Conservation (phyloP, 2,797 vertebrate genomes). For the Florisuga fusca region DNA sequence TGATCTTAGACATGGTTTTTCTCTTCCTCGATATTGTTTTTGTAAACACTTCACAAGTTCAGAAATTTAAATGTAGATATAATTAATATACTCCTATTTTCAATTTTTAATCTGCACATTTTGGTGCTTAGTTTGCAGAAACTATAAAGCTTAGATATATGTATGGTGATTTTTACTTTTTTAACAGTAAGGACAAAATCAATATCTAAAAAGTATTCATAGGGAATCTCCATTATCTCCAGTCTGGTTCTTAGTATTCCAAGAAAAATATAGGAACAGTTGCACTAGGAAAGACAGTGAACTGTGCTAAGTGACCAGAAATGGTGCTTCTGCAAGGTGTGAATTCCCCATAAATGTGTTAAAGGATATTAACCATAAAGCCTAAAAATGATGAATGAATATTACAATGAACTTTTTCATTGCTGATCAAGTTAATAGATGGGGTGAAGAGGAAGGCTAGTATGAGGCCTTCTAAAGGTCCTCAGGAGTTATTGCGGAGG, state of each 20-base stretch:
- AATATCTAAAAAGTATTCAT: background rate
- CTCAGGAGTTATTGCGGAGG: conserved; percentile 10
- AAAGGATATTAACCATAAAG: conserved; percentile 44
- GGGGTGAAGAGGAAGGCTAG: conserved; percentile 7
- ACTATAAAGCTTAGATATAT: background rate
- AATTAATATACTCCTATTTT: background rate
- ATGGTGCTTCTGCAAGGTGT: background rate
- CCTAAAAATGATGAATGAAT: conserved; percentile 55
- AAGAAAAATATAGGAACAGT: background rate
- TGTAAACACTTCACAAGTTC: background rate
- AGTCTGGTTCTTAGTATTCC: background rate
- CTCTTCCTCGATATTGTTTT: background rate
- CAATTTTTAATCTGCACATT: background rate
- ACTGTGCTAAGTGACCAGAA: conserved; percentile 28
- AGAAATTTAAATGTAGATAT: background rate
- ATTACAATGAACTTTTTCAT: conserved; percentile 53
- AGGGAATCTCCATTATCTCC: background rate
- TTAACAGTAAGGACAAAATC: background rate
- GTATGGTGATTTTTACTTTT: background rate
- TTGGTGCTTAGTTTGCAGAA: background rate
- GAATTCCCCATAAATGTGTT: conserved; percentile 28
- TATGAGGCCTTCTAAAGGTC: conserved; percentile 46
- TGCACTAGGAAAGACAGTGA: background rate
- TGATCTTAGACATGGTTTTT: background rate
- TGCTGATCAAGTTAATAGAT: conserved; percentile 43